phyloP scores from a whole-genome alignment of 2,888 invertebrate genomes.

The Sclerodermus sp. region DNA sequence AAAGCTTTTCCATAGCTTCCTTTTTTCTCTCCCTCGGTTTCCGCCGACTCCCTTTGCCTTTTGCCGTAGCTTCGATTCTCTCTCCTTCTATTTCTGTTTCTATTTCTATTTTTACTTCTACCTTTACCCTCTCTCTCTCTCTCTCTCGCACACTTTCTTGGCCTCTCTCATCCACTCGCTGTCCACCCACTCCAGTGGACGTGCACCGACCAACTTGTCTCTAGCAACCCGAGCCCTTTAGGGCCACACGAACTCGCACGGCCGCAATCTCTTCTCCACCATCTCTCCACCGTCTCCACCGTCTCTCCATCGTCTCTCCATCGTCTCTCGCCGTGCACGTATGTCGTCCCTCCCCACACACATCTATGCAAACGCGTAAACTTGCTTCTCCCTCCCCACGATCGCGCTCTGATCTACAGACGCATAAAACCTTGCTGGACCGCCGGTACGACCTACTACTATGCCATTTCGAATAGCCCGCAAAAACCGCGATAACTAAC shows the following conservation, averaged over 20 bases:
- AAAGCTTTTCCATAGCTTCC: too few relatives aligned
- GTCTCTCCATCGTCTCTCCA: constrained; percentile 17
- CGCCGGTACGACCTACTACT: not conserved
- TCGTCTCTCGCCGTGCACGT: constrained; percentile 14
- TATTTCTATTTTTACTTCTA: constrained; percentile 5
- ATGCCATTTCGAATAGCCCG: not conserved
- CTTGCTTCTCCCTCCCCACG: constrained; percentile 22
- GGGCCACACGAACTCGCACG: not conserved
- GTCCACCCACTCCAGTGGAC: too few relatives aligned
- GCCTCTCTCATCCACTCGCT: too few relatives aligned
- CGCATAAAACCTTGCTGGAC: constrained; percentile 8
- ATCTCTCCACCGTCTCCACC: constrained; percentile 11
- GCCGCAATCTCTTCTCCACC: constrained; percentile 15
- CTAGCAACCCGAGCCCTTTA: too few relatives aligned
- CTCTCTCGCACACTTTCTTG: constrained; percentile 1
- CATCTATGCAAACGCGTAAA: constrained; percentile 17
- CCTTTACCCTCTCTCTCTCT: constrained; percentile 3
- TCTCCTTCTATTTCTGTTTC: not conserved
- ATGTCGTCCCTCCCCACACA: constrained; percentile 4
- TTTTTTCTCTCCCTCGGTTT: too few relatives aligned
- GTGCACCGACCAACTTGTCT: too few relatives aligned
- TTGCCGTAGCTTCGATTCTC: too few relatives aligned
- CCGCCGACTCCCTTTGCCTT: too few relatives aligned
- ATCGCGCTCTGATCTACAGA: constrained; percentile 28
- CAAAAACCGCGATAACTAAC: constrained; percentile 29